These are phyloP conservation scores for Gymnorhina tibicen DNA, from an alignment of 2,113 vertebrate genomes.

Conservation along the genomic window DNA sequence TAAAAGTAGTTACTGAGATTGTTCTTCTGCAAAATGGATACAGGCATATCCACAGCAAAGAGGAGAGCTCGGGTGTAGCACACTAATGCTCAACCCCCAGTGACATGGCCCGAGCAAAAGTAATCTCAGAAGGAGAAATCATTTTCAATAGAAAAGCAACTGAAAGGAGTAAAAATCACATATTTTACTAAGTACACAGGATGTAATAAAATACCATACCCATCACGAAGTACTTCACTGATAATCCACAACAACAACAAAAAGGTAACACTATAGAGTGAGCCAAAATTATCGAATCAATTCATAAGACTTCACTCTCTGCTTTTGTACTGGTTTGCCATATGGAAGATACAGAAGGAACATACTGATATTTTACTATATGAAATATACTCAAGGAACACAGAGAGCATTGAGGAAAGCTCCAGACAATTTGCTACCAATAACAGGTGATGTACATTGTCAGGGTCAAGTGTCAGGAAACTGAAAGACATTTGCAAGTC, in stretches of 20 bases:
- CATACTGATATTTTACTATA: background rate
- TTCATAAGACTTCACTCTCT: background rate
- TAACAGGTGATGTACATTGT: background rate
- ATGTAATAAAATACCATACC: background rate
- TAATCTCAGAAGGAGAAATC: background rate
- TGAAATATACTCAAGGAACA: background rate
- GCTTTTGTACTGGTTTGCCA: background rate
- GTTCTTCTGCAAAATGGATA: background rate
- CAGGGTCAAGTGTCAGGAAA: background rate
- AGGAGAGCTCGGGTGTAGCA: background rate
- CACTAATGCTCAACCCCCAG: background rate
- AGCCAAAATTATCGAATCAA: background rate
- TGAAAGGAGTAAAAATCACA: background rate
- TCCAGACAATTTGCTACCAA: background rate
- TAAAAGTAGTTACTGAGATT: background rate
- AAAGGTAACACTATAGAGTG: background rate
- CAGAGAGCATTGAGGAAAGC: background rate
- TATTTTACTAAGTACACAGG: background rate
- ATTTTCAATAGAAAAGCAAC: background rate
- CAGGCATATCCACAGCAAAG: background rate
- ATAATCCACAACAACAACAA: background rate
- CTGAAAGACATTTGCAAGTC: background rate
- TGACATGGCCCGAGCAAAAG: background rate
- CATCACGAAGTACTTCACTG: background rate
- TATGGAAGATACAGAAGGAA: background rate